Percentiles rank a stretch among this genome's conserved stretches.
Evolutionary conservation across 2,113 vertebrate species (phyloP).

Genomic region (Galemys pyrenaicus): DNA sequence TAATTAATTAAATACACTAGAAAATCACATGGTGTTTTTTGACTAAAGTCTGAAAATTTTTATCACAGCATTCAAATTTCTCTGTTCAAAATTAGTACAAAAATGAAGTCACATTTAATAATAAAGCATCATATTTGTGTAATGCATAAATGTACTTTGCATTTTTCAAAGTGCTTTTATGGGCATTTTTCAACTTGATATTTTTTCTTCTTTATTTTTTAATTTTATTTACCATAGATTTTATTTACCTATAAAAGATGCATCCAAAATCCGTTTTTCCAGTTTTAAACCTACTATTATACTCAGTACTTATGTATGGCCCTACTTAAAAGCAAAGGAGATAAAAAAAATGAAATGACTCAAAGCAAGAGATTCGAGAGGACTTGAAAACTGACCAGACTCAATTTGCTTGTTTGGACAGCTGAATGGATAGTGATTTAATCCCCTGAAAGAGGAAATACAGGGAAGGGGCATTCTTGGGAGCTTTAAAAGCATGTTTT

Average conservation of each 20-base stretch:
- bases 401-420: not conserved
- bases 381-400: not conserved
- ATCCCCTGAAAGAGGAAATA: not conserved
- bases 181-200: not conserved
- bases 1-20: not conserved
- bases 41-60: not conserved
- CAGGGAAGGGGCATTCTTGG: not conserved
- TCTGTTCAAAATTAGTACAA: not conserved
- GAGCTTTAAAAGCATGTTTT: not conserved
- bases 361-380: not conserved
- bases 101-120: slow-evolving; percentile 3
- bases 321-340: slow-evolving; percentile 17
- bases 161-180: not conserved
- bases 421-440: not conserved
- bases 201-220: not conserved
- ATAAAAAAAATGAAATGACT: not conserved
- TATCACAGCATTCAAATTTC: not conserved
- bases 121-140: not conserved
- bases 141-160: not conserved
- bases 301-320: not conserved
- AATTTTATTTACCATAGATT: not conserved
- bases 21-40: not conserved
- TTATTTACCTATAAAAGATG: not conserved
- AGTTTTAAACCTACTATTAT: not conserved
- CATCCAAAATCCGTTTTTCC: not conserved